Conservation (phyloP, 2,113 vertebrate genomes). For the Calypte anna region DNA sequence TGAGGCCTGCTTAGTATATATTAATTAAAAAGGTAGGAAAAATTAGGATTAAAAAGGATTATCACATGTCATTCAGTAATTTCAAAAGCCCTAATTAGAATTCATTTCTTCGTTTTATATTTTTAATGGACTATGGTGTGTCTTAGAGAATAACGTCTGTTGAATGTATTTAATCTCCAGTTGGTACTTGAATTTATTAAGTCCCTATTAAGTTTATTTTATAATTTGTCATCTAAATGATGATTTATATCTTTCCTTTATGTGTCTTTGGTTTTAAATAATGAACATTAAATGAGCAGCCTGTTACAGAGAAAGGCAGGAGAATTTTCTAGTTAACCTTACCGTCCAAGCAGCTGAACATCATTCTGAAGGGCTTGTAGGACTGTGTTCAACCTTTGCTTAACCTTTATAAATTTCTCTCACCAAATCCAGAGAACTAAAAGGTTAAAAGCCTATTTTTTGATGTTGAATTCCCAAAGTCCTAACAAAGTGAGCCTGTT, state of each 20-base stretch:
- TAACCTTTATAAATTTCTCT: background rate
- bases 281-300: background rate
- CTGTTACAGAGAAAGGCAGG: background rate
- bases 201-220: background rate
- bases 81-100: background rate
- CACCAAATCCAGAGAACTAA: background rate
- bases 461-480: background rate
- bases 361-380: background rate
- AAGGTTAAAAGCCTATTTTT: background rate
- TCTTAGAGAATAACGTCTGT: background rate
- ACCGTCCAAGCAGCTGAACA: background rate
- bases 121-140: background rate
- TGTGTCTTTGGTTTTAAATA: constrained; percentile 20
- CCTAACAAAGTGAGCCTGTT: background rate
- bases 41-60: background rate
- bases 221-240: constrained; percentile 37
- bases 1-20: background rate
- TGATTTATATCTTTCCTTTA: constrained; percentile 13
- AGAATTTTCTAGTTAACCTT: constrained; percentile 6
- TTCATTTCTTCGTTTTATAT: background rate
- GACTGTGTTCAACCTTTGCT: background rate
- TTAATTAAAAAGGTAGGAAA: background rate
- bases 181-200: background rate
- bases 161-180: background rate
- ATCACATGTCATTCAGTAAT: background rate